A percentile compares a stretch with the other conserved stretches of the same genome.
Conservation (phyloP, 2,113 vertebrate species). For the Pao palembangensis region DNA sequence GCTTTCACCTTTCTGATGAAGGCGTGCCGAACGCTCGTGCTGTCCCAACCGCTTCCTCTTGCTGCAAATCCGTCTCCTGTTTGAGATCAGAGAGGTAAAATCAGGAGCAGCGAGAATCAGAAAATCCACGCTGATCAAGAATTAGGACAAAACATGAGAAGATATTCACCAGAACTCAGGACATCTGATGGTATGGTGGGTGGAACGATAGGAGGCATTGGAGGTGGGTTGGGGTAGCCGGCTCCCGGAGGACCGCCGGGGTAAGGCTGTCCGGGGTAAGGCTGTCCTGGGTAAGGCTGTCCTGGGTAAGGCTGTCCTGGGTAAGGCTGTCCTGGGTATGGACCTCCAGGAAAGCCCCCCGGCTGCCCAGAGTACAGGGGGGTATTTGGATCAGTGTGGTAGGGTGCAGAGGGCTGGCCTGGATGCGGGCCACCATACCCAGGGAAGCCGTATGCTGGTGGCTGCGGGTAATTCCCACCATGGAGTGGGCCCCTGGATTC, state of each 20-base stretch:
- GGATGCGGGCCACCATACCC: slow-evolving; percentile 63
- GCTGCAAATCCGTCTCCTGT: slow-evolving; percentile 71
- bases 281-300: slow-evolving; percentile 39
- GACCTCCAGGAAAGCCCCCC: slow-evolving; percentile 48
- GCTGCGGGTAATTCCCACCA: slow-evolving; percentile 64
- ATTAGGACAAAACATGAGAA: too few relatives aligned
- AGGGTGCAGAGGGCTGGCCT: slow-evolving; percentile 58
- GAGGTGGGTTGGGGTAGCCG: slow-evolving; percentile 55
- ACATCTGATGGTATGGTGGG: slow-evolving; percentile 72
- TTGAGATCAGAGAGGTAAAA: slow-evolving; percentile 12
- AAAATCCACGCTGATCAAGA: too few relatives aligned
- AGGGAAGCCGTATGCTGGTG: slow-evolving; percentile 69
- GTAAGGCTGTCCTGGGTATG: slow-evolving; percentile 50
- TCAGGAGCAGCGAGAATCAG: not conserved
- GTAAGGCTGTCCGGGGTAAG: slow-evolving; percentile 69
- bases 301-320: slow-evolving; percentile 53
- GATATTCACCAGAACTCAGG: slow-evolving; percentile 75
- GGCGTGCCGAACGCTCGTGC: slow-evolving; percentile 79
- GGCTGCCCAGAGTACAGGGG: slow-evolving; percentile 65
- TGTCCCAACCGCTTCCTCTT: slow-evolving; percentile 75
- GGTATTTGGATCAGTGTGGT: slow-evolving; percentile 63
- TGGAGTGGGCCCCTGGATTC: slow-evolving; percentile 75
- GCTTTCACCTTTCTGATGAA: slow-evolving; percentile 88
- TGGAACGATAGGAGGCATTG: slow-evolving; percentile 69
- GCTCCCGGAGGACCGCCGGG: slow-evolving; percentile 43